Evolutionary conservation across 64 coral and sea anemone species (phyloP).

Genomic region (Stylophora pistillata): DNA sequence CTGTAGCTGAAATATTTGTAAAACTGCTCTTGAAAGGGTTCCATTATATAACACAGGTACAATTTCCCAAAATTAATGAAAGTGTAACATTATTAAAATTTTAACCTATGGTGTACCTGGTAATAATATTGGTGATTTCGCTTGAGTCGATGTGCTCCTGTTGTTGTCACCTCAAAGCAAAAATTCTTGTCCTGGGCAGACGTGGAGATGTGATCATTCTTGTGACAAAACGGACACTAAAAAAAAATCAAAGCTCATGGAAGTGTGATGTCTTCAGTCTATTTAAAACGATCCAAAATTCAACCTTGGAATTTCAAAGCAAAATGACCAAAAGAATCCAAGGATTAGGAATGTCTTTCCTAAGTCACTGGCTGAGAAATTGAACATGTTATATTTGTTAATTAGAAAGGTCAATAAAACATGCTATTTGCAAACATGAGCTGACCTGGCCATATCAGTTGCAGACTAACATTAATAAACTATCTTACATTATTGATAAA

Average conservation of each 20-base stretch:
- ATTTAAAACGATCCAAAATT: constrained; percentile 17
- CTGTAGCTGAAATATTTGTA: too few species aligned
- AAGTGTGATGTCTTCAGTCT: constrained; percentile 12
- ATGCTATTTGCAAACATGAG: too few species aligned
- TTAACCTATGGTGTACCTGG: background rate
- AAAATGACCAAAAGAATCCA: constrained; percentile 26
- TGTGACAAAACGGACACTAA: constrained; percentile 57
- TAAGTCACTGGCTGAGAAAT: too few species aligned
- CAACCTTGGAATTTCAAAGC: constrained; percentile 29
- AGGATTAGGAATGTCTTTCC: background rate
- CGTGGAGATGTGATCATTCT: constrained; percentile 28
- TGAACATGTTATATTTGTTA: too few species aligned
- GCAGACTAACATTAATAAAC: too few species aligned
- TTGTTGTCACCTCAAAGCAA: constrained; percentile 8
- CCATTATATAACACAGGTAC: background rate
- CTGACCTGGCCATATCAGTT: too few species aligned
- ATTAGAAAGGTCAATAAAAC: too few species aligned
- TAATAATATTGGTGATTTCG: constrained; percentile 42
- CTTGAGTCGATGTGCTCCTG: constrained; percentile 14
- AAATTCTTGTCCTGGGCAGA: constrained; percentile 6
- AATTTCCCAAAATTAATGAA: background rate
- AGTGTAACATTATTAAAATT: background rate
- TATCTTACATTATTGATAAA: too few species aligned
- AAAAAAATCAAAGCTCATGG: constrained; percentile 48
- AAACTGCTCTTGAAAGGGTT: too few species aligned